Conservation (phyloP, 2,888 invertebrate genomes). For the Leucophora obtusa region DNA sequence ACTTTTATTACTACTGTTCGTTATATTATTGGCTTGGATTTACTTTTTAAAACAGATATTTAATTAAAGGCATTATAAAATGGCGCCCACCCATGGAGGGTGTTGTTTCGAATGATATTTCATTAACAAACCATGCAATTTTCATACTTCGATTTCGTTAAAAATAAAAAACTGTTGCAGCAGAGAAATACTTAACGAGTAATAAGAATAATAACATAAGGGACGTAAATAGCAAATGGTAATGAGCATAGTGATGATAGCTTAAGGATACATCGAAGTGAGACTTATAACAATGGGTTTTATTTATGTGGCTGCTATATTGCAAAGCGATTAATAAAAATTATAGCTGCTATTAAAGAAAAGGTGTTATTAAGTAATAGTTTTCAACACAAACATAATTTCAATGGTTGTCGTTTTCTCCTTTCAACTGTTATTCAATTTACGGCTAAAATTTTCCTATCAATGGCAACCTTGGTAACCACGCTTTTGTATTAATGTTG, state of each 20-base stretch:
- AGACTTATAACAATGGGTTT: too few relatives aligned
- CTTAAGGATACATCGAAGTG: not conserved
- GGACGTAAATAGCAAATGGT: conserved; percentile 13
- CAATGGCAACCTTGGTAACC: conserved; percentile 89
- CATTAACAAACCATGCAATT: not conserved
- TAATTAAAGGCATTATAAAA: conserved; percentile 58
- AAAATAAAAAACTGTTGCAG: too few relatives aligned
- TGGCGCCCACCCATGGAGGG: conserved; percentile 41
- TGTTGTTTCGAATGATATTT: not conserved
- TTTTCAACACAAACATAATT: not conserved
- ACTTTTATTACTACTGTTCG: too few relatives aligned
- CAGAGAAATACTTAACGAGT: not conserved
- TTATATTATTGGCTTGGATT: too few relatives aligned
- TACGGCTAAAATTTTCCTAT: conserved; percentile 81
- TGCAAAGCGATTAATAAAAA: not conserved
- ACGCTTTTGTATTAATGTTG: conserved; percentile 87
- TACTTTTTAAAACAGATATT: conserved; percentile 28
- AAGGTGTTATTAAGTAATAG: not conserved
- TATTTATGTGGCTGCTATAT: not conserved
- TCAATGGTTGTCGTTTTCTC: conserved; percentile 2
- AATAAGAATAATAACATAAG: conserved; percentile 22
- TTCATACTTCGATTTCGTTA: too few relatives aligned
- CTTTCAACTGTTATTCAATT: conserved; percentile 12
- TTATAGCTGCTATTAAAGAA: not conserved
- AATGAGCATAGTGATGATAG: not conserved